These are phyloP conservation scores for Sanderia malayensis DNA, from an alignment of 30 jellyfish, hydroid and myxozoan genomes.

Conservation along the genomic window DNA sequence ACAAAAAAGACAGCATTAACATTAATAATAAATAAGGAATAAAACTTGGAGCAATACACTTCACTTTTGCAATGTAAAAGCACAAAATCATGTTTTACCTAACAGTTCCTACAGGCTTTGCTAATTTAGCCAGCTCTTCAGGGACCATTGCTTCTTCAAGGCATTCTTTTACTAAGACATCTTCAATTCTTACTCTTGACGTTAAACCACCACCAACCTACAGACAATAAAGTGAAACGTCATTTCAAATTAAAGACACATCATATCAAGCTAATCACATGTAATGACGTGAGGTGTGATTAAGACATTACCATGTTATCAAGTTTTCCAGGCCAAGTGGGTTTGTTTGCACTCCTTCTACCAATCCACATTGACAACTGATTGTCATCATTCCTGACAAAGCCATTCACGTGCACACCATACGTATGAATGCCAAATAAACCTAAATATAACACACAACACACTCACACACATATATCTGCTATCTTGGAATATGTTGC, in stretches of 20 bases:
- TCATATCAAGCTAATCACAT: no score
- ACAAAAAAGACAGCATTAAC: not conserved
- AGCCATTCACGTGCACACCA: slow-evolving; percentile 89
- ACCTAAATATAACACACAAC: no score
- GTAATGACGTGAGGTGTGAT: no score
- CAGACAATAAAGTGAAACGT: no score
- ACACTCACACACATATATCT: no score
- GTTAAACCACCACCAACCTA: slow-evolving; percentile 95
- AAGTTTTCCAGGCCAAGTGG: slow-evolving; percentile 87
- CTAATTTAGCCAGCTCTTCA: slow-evolving; percentile 51
- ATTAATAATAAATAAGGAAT: no score
- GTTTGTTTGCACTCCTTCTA: slow-evolving; percentile 65
- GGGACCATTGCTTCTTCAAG: slow-evolving; percentile 91
- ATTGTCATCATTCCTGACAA: slow-evolving; percentile 55
- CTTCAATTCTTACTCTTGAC: slow-evolving; percentile 59
- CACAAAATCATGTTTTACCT: slow-evolving; percentile 40
- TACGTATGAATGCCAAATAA: slow-evolving; percentile 70
- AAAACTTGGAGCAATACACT: no score
- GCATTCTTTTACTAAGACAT: slow-evolving; percentile 76
- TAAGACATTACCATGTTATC: slow-evolving; percentile 86
- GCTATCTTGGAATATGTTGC: no score
- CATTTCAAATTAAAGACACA: no score
- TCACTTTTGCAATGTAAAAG: no score
- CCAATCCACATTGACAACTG: slow-evolving; percentile 87
- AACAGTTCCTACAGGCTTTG: slow-evolving; percentile 88